Percentiles rank a stretch among this genome's conserved stretches.
Evolutionary conservation across 2,797 vertebrate species (phyloP).

Genomic region (Neosilurus mollespiculum): DNA sequence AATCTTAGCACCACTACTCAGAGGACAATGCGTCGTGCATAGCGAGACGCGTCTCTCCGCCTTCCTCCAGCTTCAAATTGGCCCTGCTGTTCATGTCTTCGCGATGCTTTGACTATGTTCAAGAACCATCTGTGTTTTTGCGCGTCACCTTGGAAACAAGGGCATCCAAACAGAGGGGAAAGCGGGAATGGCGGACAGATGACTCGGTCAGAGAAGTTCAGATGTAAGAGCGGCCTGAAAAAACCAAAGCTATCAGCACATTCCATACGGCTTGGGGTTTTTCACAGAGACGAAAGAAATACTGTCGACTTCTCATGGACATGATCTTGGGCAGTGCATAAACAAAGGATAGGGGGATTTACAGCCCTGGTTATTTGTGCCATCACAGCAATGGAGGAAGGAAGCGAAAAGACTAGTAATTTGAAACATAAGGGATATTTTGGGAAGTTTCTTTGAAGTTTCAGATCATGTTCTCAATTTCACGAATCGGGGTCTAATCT

Average conservation of each 20-base stretch:
- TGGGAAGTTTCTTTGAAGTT: neutral
- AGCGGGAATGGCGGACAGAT: conserved; percentile 36
- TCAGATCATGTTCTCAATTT: neutral
- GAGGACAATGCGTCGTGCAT: neutral
- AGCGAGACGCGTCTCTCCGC: neutral
- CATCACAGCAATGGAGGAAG: conserved; percentile 5
- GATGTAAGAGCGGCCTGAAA: conserved; percentile 69
- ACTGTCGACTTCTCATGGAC: conserved; percentile 52
- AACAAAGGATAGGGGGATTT: conserved; percentile 56
- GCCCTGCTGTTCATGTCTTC: conserved; percentile 17
- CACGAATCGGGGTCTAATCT: neutral
- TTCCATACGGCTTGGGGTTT: conserved; percentile 69
- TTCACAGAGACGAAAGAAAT: conserved; percentile 50
- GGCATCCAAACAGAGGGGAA: conserved; percentile 67
- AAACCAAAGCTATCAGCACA: conserved; percentile 73
- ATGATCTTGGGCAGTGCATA: conserved; percentile 51
- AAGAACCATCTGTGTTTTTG: conserved; percentile 54
- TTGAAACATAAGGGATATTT: conserved; percentile 19
- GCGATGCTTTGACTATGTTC: conserved; percentile 34
- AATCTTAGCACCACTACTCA: neutral
- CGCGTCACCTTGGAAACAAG: conserved; percentile 65
- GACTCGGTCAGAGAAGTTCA: conserved; percentile 70
- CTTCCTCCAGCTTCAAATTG: neutral
- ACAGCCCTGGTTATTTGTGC: conserved; percentile 36
- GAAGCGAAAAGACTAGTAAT: conserved; percentile 16